Conservation (phyloP, 2,888 invertebrate species). For the Pandemis corylana region DNA sequence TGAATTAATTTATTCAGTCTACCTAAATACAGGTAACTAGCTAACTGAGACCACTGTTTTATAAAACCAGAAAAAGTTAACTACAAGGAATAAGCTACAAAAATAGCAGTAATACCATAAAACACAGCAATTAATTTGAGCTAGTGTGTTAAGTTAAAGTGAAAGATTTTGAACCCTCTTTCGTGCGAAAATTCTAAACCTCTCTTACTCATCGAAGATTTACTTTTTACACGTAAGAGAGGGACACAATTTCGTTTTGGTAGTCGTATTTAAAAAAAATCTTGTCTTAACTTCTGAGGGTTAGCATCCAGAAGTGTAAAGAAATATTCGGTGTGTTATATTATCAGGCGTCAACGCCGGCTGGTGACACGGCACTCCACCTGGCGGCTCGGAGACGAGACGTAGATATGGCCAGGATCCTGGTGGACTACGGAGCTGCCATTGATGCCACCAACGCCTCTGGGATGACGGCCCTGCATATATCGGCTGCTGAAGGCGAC, state of each 20-base stretch:
- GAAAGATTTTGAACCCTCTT: too few species aligned
- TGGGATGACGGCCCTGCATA: slow-evolving; percentile 97
- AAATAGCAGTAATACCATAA: neutral
- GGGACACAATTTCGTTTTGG: too few species aligned
- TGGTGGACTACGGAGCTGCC: slow-evolving; percentile 96
- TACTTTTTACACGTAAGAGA: too few species aligned
- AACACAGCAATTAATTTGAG: neutral
- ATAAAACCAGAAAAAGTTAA: neutral
- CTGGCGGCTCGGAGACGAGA: slow-evolving; percentile 96
- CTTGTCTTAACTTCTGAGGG: too few species aligned
- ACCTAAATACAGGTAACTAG: neutral
- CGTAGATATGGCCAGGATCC: slow-evolving; percentile 95
- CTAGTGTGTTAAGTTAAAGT: neutral
- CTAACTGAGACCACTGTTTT: too few species aligned
- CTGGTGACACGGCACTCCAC: slow-evolving; percentile 97
- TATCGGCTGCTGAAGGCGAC: slow-evolving; percentile 98
- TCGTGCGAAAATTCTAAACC: neutral
- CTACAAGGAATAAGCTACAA: neutral
- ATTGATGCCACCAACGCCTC: slow-evolving; percentile 97
- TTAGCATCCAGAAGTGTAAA: neutral
- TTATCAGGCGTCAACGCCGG: slow-evolving; percentile 89
- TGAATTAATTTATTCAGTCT: neutral
- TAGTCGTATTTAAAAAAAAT: too few species aligned
- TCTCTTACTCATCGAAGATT: too few species aligned
- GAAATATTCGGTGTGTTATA: slow-evolving; percentile 19